These are phyloP conservation scores for Bombus pyrosoma DNA, from an alignment of 1,140 invertebrate species.

Conservation along the genomic window DNA sequence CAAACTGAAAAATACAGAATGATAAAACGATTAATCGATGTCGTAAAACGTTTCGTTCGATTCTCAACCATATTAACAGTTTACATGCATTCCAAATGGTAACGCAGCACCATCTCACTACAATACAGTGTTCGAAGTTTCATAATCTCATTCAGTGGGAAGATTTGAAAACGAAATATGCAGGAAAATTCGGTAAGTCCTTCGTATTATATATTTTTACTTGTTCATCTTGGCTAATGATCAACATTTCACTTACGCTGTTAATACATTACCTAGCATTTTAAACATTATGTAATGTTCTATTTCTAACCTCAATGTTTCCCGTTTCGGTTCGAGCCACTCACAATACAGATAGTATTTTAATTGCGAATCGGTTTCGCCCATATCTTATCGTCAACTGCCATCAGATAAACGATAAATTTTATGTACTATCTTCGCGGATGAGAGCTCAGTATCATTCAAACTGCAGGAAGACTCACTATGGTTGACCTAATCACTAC, in stretches of 20 bases:
- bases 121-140: neutral
- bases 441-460: slow-evolving; percentile 32
- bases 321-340: neutral
- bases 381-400: slow-evolving; percentile 57
- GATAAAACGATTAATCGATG: slow-evolving; percentile 19
- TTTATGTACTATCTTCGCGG: slow-evolving; percentile 13
- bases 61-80: neutral
- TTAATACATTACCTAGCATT: neutral
- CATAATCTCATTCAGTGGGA: neutral
- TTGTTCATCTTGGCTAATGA: neutral
- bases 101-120: slow-evolving; percentile 24
- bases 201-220: neutral
- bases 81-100: neutral
- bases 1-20: neutral
- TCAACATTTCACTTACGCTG: neutral
- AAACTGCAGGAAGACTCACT: slow-evolving; percentile 29
- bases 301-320: slow-evolving; percentile 57
- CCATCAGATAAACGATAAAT: slow-evolving; percentile 30
- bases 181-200: slow-evolving; percentile 65
- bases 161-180: slow-evolving; percentile 66
- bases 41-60: neutral
- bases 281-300: slow-evolving; percentile 51
- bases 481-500: slow-evolving; percentile 44
- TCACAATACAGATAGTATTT: neutral
- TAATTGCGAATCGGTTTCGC: neutral